Percentiles rank a stretch among this genome's conserved stretches.
Evolutionary conservation across 2,888 invertebrate genomes (phyloP).

Genomic region (Tinea trinotella): DNA sequence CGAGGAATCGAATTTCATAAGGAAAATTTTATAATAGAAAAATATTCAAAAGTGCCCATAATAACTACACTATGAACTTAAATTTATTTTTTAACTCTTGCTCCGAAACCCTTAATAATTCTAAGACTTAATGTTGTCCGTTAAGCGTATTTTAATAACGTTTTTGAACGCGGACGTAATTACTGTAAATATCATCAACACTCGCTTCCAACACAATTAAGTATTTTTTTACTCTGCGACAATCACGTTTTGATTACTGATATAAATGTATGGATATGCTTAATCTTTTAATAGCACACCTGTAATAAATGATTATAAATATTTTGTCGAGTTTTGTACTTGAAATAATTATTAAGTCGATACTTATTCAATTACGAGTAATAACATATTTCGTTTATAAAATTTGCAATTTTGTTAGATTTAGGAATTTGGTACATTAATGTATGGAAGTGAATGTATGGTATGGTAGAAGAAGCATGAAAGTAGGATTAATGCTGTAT

Average conservation of each 20-base stretch:
- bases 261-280: slow-evolving; percentile 42
- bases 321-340: no score
- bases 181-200: slow-evolving; percentile 67
- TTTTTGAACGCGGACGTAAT: slow-evolving; percentile 57
- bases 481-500: no score
- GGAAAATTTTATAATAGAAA: no score
- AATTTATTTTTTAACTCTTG: slow-evolving; percentile 2
- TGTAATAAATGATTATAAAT: background rate
- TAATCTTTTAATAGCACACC: background rate
- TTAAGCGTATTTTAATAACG: slow-evolving; percentile 70
- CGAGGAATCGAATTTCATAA: no score
- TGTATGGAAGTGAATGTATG: no score
- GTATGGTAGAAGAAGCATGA: no score
- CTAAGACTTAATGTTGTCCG: slow-evolving; percentile 30
- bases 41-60: no score
- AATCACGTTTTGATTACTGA: slow-evolving; percentile 64
- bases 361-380: no score
- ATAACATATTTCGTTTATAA: no score
- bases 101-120: background rate
- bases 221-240: slow-evolving; percentile 58
- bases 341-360: background rate
- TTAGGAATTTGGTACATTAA: no score
- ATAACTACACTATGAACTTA: no score
- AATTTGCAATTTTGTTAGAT: no score
- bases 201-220: slow-evolving; percentile 60